Base-by-base conservation (phyloP, 2,113 vertebrate genomes). In the Mionectes macconnelli region DNA sequence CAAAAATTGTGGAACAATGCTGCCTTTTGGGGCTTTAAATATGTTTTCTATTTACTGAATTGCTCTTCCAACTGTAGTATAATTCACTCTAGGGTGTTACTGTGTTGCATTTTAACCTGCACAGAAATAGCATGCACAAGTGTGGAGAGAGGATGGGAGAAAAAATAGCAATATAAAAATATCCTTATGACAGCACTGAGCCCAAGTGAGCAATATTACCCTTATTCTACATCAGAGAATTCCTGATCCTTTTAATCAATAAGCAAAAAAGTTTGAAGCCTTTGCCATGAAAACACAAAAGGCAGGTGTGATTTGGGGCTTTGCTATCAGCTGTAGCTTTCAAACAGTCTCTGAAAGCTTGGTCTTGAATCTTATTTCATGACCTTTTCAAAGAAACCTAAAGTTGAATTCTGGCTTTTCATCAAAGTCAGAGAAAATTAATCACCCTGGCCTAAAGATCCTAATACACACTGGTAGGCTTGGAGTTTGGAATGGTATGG, bases 131-230 rank as follows among this genome's bases (percentile, higher is more conserved):
- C 64, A 84, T 42, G 50, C 2, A 3, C 68, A 74, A 96, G 76
- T n/a, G 78, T 75, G 59, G 88, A 89, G 55, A 78, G 75, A 93
- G 72, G 92, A 77, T 75, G 69, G 52, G 62, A 94, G 64, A 86
- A 94, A 96, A 96, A 95, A 94, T 75, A 94, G 92, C 85, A 66
- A 68, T 64, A 57, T 45, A 68, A 85, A 96, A 96, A 94, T 95
- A 96, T 93, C 86, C 44, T 93, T 78, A 84, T 81, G 92, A 86
- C 68, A 94, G 84, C 85, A 47, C 27, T 89, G 68, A 95, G 76
- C 56, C 68, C 68, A 92, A 95, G 60, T 84, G 76, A 94, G 85
- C 89, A 95, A 89, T 94, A 92, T 93, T 96, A 87, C 33, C 44
- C 64, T 87, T 74, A 94, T 87, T 96, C 88, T 72, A 87, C 72